Evolutionary conservation across 1,140 invertebrate species (phyloP).

Genomic region (Drosophila parvula): DNA sequence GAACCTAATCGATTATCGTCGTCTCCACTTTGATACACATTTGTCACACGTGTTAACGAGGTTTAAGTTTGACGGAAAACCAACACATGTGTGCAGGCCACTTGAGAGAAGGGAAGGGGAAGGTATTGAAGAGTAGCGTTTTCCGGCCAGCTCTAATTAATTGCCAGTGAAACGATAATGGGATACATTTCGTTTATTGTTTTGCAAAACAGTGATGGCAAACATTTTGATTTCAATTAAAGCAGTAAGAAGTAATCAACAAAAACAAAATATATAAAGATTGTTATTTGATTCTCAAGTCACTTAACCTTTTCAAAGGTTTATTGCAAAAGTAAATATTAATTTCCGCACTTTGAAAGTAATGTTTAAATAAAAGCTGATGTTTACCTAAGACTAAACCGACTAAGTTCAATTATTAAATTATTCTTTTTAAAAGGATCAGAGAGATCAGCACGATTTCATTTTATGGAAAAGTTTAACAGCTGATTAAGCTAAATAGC

Average conservation of each 20-base stretch:
- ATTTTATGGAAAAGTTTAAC: neutral
- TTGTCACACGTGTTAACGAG: slow-evolving; percentile 29
- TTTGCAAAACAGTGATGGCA: slow-evolving; percentile 1
- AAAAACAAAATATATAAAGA: no score
- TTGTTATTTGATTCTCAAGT: neutral
- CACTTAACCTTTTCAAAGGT: neutral
- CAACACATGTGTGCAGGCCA: slow-evolving; percentile 25
- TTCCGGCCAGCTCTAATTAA: slow-evolving; percentile 22
- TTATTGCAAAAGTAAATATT: neutral
- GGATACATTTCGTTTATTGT: slow-evolving; percentile 1
- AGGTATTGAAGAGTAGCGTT: neutral
- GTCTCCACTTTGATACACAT: slow-evolving; percentile 22
- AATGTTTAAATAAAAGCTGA: neutral
- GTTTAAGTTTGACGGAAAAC: slow-evolving; percentile 3
- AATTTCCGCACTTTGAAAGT: no score
- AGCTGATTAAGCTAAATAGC: neutral
- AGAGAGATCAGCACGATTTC: no score
- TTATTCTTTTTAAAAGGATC: neutral
- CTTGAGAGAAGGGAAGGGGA: slow-evolving; percentile 6
- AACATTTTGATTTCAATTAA: no score
- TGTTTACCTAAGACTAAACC: no score
- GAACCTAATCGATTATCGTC: slow-evolving; percentile 12
- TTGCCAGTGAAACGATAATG: slow-evolving; percentile 20
- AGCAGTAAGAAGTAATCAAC: no score
- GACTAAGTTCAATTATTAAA: no score